A percentile compares a stretch with the other conserved stretches of the same genome.
Evolutionary conservation across 2,113 vertebrate species (phyloP).

Genomic region (Calonectris borealis): DNA sequence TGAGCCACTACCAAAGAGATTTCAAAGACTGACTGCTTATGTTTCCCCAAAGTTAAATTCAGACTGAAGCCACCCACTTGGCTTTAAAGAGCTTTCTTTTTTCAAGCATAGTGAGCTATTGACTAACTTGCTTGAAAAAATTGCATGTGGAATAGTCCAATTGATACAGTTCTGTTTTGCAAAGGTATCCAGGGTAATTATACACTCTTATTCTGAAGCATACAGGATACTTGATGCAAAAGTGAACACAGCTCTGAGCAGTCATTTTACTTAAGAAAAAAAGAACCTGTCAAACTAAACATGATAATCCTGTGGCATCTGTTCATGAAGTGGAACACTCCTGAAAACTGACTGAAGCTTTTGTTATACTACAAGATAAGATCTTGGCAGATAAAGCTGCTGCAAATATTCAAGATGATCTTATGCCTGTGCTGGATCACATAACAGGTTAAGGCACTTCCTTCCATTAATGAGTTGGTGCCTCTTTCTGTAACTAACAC

Average conservation of each 20-base stretch:
- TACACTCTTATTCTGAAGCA: neutral
- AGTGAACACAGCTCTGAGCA: neutral
- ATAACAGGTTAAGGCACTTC: neutral
- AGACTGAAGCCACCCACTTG: neutral
- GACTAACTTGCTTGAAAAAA: neutral
- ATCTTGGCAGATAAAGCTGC: neutral
- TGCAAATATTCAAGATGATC: neutral
- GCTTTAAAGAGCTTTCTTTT: neutral
- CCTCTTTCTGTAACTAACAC: neutral
- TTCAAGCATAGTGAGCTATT: neutral
- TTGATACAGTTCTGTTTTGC: neutral
- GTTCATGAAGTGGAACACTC: neutral
- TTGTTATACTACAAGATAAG: neutral
- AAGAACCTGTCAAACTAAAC: neutral
- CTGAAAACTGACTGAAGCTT: neutral
- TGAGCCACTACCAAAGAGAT: neutral
- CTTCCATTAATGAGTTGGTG: neutral
- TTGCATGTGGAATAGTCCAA: neutral
- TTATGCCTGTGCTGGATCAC: neutral
- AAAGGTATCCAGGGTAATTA: neutral
- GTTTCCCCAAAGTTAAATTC: neutral
- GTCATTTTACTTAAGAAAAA: neutral
- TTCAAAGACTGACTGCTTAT: slow-evolving; percentile 23
- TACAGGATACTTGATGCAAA: neutral
- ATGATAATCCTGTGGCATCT: neutral